Base-by-base conservation (phyloP, 2,113 vertebrate species). In the Callionymus lyra region DNA sequence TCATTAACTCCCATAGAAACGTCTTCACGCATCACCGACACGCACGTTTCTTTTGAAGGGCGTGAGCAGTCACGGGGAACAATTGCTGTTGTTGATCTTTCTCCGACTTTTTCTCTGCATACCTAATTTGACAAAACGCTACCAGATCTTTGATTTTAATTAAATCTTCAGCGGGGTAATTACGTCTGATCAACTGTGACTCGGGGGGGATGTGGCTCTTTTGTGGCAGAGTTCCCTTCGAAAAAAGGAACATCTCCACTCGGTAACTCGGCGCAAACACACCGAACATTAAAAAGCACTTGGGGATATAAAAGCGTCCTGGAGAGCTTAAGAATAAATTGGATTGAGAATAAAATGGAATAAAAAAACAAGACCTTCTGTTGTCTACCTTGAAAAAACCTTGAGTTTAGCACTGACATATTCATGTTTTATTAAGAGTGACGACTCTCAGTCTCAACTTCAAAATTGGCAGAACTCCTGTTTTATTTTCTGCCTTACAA, bases 321-420 rank as follows among this genome's bases (percentile, higher is more conserved):
- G 51, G 14, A 8, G 13, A 16, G 2, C 37, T 16, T 9, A 37
- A 54, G 36, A 41, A 34, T 16, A 27, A 49, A 50, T 51, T 31
- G 54, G 38, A 53, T 34, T 50, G 31, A 58, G 54, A 60, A 21
- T 41, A 34, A 32, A 27, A 33, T 10, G 32, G 4, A 37, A 16
- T 31, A 34, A 35, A 35, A n/a, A 44, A 38, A 59, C 35, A 12
- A 32, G 4, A 33, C 31, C 11, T 33, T 50, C 50, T 56, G 50
- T 63, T 65, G 52, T 57, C 58, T 72, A 77, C 68, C 70, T 76
- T 75, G 57, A 73, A 76, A 81, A 71, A 38, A 60, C 70, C 63
- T 70, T 63, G 65, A 74, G 38, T 56, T 65, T 54, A 43, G 68
- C 49, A 46, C 44, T 45, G 48, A 68, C 69, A 72, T 59, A 49